Evolutionary conservation across 2,113 vertebrate species (phyloP).

Genomic region (Dasyprocta punctata): DNA sequence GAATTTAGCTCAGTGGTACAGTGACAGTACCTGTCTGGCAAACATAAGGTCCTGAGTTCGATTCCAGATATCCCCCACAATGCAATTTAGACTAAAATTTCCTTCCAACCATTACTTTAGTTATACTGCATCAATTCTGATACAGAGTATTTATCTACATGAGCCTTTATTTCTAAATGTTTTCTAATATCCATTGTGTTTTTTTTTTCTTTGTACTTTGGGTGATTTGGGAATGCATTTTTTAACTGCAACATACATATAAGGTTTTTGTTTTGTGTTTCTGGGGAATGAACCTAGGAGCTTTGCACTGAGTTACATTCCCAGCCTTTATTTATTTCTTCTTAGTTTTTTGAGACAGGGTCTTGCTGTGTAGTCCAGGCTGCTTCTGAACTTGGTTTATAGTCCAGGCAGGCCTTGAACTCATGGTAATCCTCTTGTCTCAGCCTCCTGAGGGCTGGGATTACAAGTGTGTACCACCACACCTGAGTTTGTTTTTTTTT

Average conservation of each 20-base stretch:
- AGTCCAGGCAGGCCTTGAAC: not conserved
- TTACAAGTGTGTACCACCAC: not conserved
- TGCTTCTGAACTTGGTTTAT: too few species aligned
- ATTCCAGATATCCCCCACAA: too few species aligned
- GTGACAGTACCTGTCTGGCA: too few species aligned
- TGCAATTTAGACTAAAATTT: too few species aligned
- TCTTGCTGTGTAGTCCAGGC: not conserved
- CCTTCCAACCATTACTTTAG: too few species aligned
- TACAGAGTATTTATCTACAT: not conserved
- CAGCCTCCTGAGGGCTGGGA: not conserved
- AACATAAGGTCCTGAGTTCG: too few species aligned
- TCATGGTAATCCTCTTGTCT: not conserved
- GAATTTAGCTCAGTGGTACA: too few species aligned
- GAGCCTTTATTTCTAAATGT: not conserved
- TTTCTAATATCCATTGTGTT: too few species aligned
- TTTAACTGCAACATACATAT: not conserved
- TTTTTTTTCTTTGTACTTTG: too few species aligned
- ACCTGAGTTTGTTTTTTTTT: not conserved
- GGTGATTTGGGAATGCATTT: too few species aligned
- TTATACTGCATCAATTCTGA: not conserved
- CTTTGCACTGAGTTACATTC: not conserved
- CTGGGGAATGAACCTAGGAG: not conserved
- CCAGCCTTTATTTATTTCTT: not conserved
- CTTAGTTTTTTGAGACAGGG: not conserved
- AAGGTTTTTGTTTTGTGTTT: not conserved